A percentile compares a stretch with the other conserved stretches of the same genome.
These are phyloP conservation scores for Crotalus horridus DNA, from an alignment of 2,113 vertebrate genomes.

Conservation along the genomic window DNA sequence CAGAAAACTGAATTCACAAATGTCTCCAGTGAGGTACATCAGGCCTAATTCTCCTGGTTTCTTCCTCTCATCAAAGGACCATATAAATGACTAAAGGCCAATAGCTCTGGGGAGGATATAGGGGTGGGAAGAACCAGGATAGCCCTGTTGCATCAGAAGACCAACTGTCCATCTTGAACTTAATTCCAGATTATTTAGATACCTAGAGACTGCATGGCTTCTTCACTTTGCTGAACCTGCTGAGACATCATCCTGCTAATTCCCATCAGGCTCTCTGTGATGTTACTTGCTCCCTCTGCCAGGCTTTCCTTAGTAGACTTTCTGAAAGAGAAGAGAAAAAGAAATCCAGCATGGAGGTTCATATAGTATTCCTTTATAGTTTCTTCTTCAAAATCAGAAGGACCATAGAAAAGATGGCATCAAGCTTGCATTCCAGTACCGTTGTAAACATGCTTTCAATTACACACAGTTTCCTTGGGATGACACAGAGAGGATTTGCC, in stretches of 20 bases:
- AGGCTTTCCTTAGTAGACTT: conserved; percentile 88
- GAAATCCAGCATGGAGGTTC: background rate
- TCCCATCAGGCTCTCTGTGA: conserved; percentile 93
- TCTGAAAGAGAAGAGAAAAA: conserved; percentile 50
- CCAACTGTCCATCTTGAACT: background rate
- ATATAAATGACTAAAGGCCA: background rate
- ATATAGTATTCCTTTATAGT: background rate
- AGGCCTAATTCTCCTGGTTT: background rate
- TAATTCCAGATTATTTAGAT: conserved; percentile 19
- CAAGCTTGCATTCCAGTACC: background rate
- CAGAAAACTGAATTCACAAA: background rate
- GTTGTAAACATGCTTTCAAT: background rate
- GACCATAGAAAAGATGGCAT: background rate
- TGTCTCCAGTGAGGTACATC: background rate
- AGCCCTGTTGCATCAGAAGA: background rate
- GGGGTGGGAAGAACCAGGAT: background rate
- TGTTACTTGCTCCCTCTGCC: conserved; percentile 84
- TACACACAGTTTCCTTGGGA: background rate
- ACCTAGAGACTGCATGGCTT: conserved; percentile 87
- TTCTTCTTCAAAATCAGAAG: background rate
- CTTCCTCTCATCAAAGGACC: background rate
- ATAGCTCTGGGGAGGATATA: background rate
- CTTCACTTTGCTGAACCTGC: conserved; percentile 92
- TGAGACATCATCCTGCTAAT: conserved; percentile 97
- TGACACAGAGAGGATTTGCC: background rate